Conservation (phyloP, 2,888 invertebrate species). For the Sphaerophoria rueppellii region DNA sequence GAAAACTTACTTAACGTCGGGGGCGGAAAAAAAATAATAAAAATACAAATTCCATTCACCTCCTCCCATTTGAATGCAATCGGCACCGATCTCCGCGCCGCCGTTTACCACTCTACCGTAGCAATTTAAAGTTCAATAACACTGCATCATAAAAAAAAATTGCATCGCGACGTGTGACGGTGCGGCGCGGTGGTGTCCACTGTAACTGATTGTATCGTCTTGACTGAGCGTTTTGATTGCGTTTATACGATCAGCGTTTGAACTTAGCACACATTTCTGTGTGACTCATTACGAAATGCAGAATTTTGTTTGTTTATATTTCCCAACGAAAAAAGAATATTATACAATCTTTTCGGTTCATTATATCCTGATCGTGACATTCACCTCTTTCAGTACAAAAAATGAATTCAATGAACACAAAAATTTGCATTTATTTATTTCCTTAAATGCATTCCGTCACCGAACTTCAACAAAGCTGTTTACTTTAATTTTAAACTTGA, state of each 20-base stretch:
- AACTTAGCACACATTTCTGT: slow-evolving; percentile 69
- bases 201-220: background rate
- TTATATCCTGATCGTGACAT: slow-evolving; percentile 73
- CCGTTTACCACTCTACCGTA: background rate
- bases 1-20: slow-evolving; percentile 43
- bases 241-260: slow-evolving; percentile 46
- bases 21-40: slow-evolving; percentile 29
- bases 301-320: background rate
- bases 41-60: slow-evolving; percentile 60
- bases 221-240: slow-evolving; percentile 3
- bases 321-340: slow-evolving; percentile 26
- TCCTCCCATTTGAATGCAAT: slow-evolving; percentile 25
- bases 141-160: slow-evolving; percentile 49
- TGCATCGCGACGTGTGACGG: too few relatives aligned
- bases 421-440: slow-evolving; percentile 33
- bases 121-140: slow-evolving; percentile 64
- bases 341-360: slow-evolving; percentile 67
- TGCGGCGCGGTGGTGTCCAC: too few relatives aligned
- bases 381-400: slow-evolving; percentile 57
- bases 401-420: slow-evolving; percentile 3
- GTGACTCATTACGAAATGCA: slow-evolving; percentile 66
- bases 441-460: slow-evolving; percentile 61
- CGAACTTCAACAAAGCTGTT: slow-evolving; percentile 45
- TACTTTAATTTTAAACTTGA: slow-evolving; percentile 57
- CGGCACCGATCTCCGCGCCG: slow-evolving; percentile 25